Conservation (phyloP, 2,888 invertebrate genomes). For the Incurvaria masculella region DNA sequence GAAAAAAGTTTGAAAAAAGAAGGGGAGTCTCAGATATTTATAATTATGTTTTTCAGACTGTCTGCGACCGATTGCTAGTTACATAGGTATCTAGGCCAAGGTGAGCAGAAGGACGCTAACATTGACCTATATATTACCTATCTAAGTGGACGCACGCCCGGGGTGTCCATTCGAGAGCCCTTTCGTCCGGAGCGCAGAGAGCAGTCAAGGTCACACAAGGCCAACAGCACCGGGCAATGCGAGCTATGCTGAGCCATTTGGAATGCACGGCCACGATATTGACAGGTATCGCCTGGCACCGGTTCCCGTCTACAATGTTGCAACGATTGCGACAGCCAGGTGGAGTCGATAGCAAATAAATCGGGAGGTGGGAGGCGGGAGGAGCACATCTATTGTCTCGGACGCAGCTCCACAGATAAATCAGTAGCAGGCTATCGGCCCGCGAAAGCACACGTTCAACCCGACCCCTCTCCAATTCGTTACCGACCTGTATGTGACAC, state of each 20-base stretch:
- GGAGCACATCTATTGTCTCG: slow-evolving; percentile 7
- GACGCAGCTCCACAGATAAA: slow-evolving; percentile 20
- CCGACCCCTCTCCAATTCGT: slow-evolving; percentile 23
- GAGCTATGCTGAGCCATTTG: no score
- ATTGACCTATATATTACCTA: no score
- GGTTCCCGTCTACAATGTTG: slow-evolving; percentile 22
- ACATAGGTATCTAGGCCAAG: background rate
- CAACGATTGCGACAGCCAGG: slow-evolving; percentile 41
- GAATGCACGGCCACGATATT: slow-evolving; percentile 44
- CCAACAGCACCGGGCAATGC: no score
- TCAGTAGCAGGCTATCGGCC: slow-evolving; percentile 48
- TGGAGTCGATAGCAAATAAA: slow-evolving; percentile 50
- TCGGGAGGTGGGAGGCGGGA: slow-evolving; percentile 36
- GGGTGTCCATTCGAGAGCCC: background rate
- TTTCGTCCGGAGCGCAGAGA: no score
- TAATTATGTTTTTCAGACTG: no score
- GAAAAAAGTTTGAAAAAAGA: no score
- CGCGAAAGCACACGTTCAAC: slow-evolving; percentile 43
- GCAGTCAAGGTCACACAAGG: no score
- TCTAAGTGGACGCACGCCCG: no score
- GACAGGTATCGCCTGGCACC: slow-evolving; percentile 52
- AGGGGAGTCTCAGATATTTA: no score
- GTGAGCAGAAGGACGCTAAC: background rate
- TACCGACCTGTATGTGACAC: slow-evolving; percentile 25
- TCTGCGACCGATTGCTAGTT: background rate